phyloP scores from a whole-genome alignment of 2,888 invertebrate species.

The Noctua comes region DNA sequence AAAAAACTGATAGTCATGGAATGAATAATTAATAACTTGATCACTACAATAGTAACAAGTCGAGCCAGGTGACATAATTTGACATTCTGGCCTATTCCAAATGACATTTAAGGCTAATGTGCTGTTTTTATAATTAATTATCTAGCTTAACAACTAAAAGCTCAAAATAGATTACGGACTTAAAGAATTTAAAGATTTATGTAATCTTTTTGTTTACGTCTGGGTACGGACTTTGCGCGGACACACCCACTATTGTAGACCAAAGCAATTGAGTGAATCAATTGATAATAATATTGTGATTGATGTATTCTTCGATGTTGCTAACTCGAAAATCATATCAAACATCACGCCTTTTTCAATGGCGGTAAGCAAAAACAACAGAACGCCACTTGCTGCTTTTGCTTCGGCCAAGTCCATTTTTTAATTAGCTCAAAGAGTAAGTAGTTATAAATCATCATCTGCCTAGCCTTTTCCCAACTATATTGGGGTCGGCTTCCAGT shows the following conservation, averaged over 20 bases:
- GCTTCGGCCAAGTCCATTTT: background rate
- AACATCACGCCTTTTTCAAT: background rate
- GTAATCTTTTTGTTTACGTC: slow-evolving; percentile 16
- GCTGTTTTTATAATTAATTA: slow-evolving; percentile 13
- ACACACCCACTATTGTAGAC: slow-evolving; percentile 22
- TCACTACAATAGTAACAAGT: slow-evolving; percentile 3
- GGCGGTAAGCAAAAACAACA: too few species aligned
- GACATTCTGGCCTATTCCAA: slow-evolving; percentile 8
- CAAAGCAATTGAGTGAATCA: slow-evolving; percentile 6
- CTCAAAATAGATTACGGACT: background rate
- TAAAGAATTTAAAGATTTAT: background rate
- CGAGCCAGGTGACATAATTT: slow-evolving; percentile 1
- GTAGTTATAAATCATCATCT: too few species aligned
- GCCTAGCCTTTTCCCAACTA: too few species aligned
- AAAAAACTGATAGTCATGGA: background rate
- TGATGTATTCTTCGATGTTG: background rate
- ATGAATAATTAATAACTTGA: slow-evolving; percentile 18
- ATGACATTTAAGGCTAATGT: slow-evolving; percentile 32
- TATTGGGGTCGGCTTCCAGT: too few species aligned
- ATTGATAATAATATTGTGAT: background rate
- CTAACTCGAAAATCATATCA: background rate
- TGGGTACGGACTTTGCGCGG: slow-evolving; percentile 5
- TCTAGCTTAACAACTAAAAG: background rate
- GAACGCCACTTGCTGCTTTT: too few species aligned
- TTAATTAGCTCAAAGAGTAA: background rate